Conservation (phyloP, 2,113 vertebrate species). For the Loxodonta africana region DNA sequence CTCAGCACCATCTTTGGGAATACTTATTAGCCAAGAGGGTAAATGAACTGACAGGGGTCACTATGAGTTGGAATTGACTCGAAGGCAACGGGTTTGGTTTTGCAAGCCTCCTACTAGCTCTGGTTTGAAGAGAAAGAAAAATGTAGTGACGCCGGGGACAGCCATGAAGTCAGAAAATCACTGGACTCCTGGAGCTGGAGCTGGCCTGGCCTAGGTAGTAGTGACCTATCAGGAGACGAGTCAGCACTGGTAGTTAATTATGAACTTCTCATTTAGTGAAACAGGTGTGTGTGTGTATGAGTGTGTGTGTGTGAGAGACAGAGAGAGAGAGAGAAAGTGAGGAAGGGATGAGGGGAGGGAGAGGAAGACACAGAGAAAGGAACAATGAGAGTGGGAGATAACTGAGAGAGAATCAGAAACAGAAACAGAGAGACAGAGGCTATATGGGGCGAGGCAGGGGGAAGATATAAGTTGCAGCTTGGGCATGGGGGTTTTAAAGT, state of each 20-base stretch:
- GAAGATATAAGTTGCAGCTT: background rate
- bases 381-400: too few species aligned
- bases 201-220: background rate
- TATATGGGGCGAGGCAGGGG: accelerated
- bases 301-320: background rate
- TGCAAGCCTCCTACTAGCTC: background rate
- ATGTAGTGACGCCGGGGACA: accelerated
- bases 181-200: background rate
- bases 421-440: background rate
- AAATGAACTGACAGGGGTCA: background rate
- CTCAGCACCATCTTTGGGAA: background rate
- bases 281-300: background rate
- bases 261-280: background rate
- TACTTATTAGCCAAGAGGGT: background rate
- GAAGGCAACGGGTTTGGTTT: too few species aligned
- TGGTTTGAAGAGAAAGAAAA: background rate
- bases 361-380: too few species aligned
- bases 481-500: background rate
- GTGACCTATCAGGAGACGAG: background rate
- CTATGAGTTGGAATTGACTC: too few species aligned
- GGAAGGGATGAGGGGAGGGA: too few species aligned
- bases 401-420: too few species aligned
- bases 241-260: background rate
- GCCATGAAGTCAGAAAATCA: background rate
- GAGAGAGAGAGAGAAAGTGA: background rate